A percentile compares a stretch with the other conserved stretches of the same genome.
phyloP scores from a whole-genome alignment of 2,888 invertebrate genomes.

The Eupithecia tripunctaria region DNA sequence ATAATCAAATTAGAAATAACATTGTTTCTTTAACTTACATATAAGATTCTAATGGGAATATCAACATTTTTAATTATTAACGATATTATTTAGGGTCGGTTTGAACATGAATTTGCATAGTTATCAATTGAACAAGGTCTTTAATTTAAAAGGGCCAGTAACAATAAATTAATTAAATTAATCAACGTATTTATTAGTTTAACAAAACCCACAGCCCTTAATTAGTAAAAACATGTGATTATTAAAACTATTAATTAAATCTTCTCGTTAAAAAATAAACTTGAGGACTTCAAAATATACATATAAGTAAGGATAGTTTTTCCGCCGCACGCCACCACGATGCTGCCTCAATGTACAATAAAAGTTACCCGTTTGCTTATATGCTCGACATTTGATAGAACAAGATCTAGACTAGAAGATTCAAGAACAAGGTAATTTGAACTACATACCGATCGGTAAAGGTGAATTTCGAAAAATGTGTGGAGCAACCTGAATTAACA shows the following conservation, averaged over 20 bases:
- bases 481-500: neutral
- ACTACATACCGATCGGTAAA: neutral
- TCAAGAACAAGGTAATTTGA: neutral
- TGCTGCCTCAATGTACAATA: constrained; percentile 15
- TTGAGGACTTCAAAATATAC: neutral
- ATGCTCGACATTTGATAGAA: neutral
- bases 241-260: neutral
- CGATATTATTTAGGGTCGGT: neutral
- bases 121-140: neutral
- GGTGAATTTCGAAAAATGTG: neutral
- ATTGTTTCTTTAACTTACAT: neutral
- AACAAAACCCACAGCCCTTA: no score
- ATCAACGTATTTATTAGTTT: no score
- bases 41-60: neutral
- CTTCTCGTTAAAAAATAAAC: neutral
- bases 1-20: neutral
- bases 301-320: neutral
- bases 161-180: no score
- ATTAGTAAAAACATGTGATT: no score
- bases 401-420: neutral
- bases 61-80: neutral
- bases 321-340: constrained; percentile 35
- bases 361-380: constrained; percentile 12
- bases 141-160: no score
- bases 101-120: neutral